phyloP scores from a whole-genome alignment of 2,797 vertebrate genomes.

The Aldrovandia affinis region DNA sequence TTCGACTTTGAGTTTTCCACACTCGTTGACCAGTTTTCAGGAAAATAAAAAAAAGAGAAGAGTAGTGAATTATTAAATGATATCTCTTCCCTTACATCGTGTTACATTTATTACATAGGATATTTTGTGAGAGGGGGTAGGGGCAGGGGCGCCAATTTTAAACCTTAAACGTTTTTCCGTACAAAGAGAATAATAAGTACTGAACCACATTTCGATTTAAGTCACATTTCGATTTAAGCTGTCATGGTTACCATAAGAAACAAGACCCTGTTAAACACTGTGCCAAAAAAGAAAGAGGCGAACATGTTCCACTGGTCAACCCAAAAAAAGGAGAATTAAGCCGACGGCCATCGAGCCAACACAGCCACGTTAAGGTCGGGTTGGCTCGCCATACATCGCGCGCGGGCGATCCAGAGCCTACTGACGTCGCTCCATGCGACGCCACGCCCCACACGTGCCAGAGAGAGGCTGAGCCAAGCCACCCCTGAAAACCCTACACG shows the following conservation, averaged over 20 bases:
- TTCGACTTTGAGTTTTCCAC: not conserved
- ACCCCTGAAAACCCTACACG: too few species aligned
- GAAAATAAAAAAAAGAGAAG: not conserved
- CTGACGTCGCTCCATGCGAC: not conserved
- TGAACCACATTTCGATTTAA: not conserved
- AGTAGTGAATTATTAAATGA: not conserved
- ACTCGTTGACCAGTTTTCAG: not conserved
- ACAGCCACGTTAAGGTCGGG: not conserved
- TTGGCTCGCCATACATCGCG: not conserved
- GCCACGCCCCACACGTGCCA: too few species aligned
- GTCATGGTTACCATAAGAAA: not conserved
- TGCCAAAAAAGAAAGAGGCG: conserved; percentile 7
- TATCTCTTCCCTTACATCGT: not conserved
- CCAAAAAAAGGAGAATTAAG: not conserved
- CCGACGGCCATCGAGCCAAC: not conserved
- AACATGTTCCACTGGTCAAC: not conserved
- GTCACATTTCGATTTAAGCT: not conserved
- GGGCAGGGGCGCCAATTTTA: not conserved
- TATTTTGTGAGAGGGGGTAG: not conserved
- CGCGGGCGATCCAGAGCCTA: not conserved
- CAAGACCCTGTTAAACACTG: not conserved
- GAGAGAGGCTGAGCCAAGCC: not conserved
- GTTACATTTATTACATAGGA: not conserved
- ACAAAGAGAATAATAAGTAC: not conserved
- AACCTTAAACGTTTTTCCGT: not conserved